Evolutionary conservation across 1,140 invertebrate species (phyloP).

Genomic region (Apocrypta bakeri): DNA sequence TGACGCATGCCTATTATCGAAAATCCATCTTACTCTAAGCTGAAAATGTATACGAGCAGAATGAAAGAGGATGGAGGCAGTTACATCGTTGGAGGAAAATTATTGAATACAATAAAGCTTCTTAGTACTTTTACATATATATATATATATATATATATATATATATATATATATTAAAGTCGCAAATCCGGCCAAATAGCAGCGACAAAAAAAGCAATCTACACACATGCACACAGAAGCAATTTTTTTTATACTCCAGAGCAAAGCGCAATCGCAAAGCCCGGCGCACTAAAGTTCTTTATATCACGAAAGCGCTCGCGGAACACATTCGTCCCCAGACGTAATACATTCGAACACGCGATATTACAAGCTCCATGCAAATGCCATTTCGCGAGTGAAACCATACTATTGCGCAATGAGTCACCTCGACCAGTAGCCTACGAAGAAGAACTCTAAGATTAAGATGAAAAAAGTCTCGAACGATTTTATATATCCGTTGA

Average conservation of each 20-base stretch:
- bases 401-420: constrained; percentile 19
- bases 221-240: background rate
- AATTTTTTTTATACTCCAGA: background rate
- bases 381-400: background rate
- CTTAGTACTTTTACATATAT: background rate
- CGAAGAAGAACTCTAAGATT: background rate
- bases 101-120: background rate
- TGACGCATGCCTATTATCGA: background rate
- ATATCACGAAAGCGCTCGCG: background rate
- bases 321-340: background rate
- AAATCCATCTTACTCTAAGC: background rate
- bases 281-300: background rate
- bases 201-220: background rate
- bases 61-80: background rate
- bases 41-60: no score
- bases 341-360: background rate
- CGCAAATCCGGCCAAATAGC: background rate
- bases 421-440: background rate
- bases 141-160: no score
- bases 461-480: background rate
- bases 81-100: background rate
- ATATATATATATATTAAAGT: background rate
- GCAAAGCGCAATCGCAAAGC: background rate
- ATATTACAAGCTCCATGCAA: constrained; percentile 16
- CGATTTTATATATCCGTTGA: constrained; percentile 19